A percentile compares a stretch with the other conserved stretches of the same genome.
Evolutionary conservation across 2,888 invertebrate species (phyloP).

Genomic region (Stenoptilia bipunctidactyla): DNA sequence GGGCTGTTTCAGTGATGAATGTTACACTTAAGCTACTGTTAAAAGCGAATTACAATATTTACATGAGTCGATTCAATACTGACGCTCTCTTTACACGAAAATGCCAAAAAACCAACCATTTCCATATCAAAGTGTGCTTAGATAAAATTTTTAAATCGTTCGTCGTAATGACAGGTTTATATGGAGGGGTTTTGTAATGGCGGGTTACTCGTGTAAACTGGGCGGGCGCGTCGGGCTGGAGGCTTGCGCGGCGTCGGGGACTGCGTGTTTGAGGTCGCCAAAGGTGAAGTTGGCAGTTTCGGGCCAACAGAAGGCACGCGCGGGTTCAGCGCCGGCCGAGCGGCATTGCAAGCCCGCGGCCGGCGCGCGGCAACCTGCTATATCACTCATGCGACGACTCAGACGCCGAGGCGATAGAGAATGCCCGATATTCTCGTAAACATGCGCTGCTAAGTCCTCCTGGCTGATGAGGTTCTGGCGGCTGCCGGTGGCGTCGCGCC

Average conservation of each 20-base stretch:
- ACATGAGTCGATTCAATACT: constrained; percentile 48
- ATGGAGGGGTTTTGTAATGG: too few relatives aligned
- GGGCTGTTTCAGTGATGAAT: constrained; percentile 65
- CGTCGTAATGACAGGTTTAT: too few relatives aligned
- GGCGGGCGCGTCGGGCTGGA: constrained; percentile 20
- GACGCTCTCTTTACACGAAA: constrained; percentile 39
- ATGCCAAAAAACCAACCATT: too few relatives aligned
- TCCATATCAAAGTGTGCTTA: too few relatives aligned
- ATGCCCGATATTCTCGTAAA: constrained; percentile 49
- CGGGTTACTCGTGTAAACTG: constrained; percentile 28
- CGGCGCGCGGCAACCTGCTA: constrained; percentile 35
- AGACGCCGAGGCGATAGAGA: constrained; percentile 27
- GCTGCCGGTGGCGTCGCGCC: constrained; percentile 56
- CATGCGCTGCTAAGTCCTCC: constrained; percentile 46
- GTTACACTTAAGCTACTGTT: constrained; percentile 42
- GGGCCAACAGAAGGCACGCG: constrained; percentile 42
- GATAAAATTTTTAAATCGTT: too few relatives aligned
- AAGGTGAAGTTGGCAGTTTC: constrained; percentile 43
- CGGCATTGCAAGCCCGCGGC: constrained; percentile 42
- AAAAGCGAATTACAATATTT: constrained; percentile 68
- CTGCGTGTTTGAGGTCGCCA: constrained; percentile 59
- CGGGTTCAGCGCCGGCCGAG: constrained; percentile 60
- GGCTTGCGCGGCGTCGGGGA: constrained; percentile 39
- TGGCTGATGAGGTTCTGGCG: constrained; percentile 55
- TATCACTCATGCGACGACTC: constrained; percentile 48